Evolutionary conservation across 2,113 vertebrate genomes (phyloP), one percentile per base, ranked within the genome.

Genomic region (Cryptotis parvus): DNA sequence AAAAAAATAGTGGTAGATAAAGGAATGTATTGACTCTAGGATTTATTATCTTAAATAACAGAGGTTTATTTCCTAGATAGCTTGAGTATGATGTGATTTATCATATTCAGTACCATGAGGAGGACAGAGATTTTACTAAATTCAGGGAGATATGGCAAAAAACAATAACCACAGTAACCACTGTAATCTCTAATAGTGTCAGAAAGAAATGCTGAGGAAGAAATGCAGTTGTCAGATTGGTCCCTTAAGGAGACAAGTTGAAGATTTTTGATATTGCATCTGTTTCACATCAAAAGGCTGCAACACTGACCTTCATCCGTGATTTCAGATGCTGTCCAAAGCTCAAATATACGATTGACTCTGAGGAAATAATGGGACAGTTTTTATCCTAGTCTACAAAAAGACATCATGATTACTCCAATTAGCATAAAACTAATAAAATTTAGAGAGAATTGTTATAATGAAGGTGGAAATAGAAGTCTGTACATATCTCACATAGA

Each of bases 11-110:
- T 24, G 35, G 79, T 63, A 83, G 63, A 86, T 55, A 72, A 90
- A n/a, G n/a, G 45, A 88, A 93, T 31, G 33, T 27, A 24, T 95
- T 92, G 85, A 49, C 37, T 80, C 27, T 55, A 6, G 33, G 91
- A 93, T 94, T 95, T 89, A 77, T 74, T 88, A 65, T 87, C 88
- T 91, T 95, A 94, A 94, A 94, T 93, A 80, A 61, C 87, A 93
- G 84, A 83, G 72, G 72, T 90, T 84, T 92, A 61, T 76, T 65
- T 90, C 18, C 43, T 14, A 91, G 61, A 91, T 77, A 86, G 52
- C 72, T 49, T 75, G 39, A 84, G 14, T 84, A 58, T n/a, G n/a
- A 83, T 76, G 83, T 89, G 37, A 94, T 96, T 88, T 93, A 92
- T 96, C 86, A 93, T 58, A 63, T 76, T 82, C 61, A 79, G 29